These are phyloP conservation scores for Apodemia duryi DNA, from an alignment of 2,888 invertebrate species.

Conservation along the genomic window DNA sequence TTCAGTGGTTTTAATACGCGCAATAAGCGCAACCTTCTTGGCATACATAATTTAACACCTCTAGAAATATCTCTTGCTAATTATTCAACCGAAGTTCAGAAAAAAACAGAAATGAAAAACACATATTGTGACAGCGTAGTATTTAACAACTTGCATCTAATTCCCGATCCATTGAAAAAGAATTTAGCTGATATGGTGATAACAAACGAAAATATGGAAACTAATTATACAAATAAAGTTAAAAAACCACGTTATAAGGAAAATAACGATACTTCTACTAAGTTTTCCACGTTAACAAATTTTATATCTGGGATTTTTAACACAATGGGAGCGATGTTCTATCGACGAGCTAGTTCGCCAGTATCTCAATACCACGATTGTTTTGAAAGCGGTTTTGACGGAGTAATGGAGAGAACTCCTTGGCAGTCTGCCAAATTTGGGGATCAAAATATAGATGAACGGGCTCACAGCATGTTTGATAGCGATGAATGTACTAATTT, in stretches of 20 bases:
- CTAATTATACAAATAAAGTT: conserved; percentile 28
- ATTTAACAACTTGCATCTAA: conserved; percentile 50
- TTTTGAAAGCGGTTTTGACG: conserved; percentile 38
- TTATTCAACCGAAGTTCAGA: conserved; percentile 49
- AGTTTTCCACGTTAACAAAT: conserved; percentile 35
- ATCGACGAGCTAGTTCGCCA: conserved; percentile 44
- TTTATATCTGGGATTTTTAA: conserved; percentile 60
- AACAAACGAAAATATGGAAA: conserved; percentile 39
- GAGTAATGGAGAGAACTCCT: conserved; percentile 43
- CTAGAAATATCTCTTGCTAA: conserved; percentile 48
- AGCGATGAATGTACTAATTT: conserved; percentile 37
- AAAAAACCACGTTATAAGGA: conserved; percentile 29
- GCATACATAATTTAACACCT: conserved; percentile 40
- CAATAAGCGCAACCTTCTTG: conserved; percentile 46
- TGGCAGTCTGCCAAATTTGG: conserved; percentile 57
- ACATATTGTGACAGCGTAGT: conserved; percentile 48
- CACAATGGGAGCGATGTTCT: conserved; percentile 55
- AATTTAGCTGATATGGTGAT: conserved; percentile 62
- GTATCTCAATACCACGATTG: conserved; percentile 46
- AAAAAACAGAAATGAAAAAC: conserved; percentile 47
- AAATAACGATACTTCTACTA: conserved; percentile 36
- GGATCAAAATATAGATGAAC: conserved; percentile 58
- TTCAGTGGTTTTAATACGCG: conserved; percentile 46
- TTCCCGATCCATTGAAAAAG: conserved; percentile 61
- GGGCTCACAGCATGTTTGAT: conserved; percentile 38